Percentiles rank a stretch among this genome's conserved stretches.
Conservation (phyloP, 2,113 vertebrate species). For the Sturnus vulgaris region DNA sequence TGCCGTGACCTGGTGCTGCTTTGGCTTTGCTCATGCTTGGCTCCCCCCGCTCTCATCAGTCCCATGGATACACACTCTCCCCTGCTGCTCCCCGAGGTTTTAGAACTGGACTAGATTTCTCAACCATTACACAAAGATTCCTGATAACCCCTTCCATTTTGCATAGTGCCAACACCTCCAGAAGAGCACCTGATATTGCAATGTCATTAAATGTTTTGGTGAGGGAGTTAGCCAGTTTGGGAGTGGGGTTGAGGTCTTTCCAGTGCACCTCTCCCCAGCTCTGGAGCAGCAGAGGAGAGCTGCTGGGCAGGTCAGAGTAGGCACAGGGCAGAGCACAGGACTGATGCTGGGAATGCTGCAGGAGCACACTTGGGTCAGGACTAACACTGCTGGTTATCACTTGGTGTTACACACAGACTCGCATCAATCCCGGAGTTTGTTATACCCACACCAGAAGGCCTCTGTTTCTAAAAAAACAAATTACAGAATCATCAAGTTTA, state of each 20-base stretch:
- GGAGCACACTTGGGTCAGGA: not conserved
- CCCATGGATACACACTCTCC: not conserved
- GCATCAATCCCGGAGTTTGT: rapidly evolving
- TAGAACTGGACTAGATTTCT: not conserved
- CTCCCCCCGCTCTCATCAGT: not conserved
- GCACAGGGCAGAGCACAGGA: not conserved
- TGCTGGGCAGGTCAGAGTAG: not conserved
- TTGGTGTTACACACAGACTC: not conserved
- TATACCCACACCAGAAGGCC: not conserved
- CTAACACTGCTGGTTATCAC: not conserved
- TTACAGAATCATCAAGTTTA: not conserved
- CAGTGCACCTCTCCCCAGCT: not conserved
- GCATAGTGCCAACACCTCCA: rapidly evolving
- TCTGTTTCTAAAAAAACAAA: not conserved
- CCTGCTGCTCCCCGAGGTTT: not conserved
- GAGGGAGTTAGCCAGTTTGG: not conserved
- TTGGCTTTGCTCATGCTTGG: rapidly evolving
- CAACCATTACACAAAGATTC: not conserved
- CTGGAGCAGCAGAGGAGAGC: not conserved
- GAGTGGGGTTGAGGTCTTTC: not conserved
- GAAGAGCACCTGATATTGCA: not conserved
- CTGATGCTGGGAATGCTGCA: not conserved
- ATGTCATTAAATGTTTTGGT: not conserved
- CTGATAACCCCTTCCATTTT: not conserved
- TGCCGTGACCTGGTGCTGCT: not conserved